These are phyloP conservation scores for Pocillopora meandrina DNA, from an alignment of 92 coral and sea anemone genomes.

Conservation along the genomic window DNA sequence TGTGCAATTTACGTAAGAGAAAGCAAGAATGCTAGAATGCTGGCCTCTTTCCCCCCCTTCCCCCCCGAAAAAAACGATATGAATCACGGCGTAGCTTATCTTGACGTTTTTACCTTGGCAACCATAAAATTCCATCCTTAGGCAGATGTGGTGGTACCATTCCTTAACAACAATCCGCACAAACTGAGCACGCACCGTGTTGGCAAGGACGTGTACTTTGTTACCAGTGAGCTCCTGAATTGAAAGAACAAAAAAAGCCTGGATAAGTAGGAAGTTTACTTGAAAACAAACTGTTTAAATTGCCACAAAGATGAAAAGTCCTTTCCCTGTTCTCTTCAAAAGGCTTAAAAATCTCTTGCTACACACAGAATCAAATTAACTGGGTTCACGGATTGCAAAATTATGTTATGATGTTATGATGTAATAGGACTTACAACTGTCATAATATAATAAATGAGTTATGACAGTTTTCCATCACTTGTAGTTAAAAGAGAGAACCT, in stretches of 20 bases:
- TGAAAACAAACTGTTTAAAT: background rate
- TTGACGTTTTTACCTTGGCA: constrained; percentile 42
- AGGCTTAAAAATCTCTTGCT: too few species aligned
- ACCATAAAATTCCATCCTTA: constrained; percentile 64
- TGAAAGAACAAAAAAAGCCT: background rate
- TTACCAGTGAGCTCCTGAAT: constrained; percentile 14
- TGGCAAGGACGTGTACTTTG: constrained; percentile 4
- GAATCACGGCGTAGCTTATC: too few species aligned
- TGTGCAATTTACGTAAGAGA: too few species aligned
- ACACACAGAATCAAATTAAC: background rate
- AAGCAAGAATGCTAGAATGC: too few species aligned
- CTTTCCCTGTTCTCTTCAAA: background rate
- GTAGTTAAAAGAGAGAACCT: too few species aligned
- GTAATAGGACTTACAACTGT: too few species aligned
- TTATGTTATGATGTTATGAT: too few species aligned
- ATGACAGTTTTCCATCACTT: too few species aligned
- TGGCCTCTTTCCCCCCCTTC: background rate
- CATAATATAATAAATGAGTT: too few species aligned
- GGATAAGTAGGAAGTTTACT: background rate
- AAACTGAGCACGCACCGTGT: constrained; percentile 25
- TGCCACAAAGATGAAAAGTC: background rate
- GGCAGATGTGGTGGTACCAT: constrained; percentile 53
- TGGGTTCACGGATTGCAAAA: background rate
- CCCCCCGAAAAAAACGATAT: background rate
- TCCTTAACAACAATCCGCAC: constrained; percentile 42